These are phyloP conservation scores for Hypotaenidia okinawae DNA, from an alignment of 2,797 vertebrate species.

Conservation along the genomic window DNA sequence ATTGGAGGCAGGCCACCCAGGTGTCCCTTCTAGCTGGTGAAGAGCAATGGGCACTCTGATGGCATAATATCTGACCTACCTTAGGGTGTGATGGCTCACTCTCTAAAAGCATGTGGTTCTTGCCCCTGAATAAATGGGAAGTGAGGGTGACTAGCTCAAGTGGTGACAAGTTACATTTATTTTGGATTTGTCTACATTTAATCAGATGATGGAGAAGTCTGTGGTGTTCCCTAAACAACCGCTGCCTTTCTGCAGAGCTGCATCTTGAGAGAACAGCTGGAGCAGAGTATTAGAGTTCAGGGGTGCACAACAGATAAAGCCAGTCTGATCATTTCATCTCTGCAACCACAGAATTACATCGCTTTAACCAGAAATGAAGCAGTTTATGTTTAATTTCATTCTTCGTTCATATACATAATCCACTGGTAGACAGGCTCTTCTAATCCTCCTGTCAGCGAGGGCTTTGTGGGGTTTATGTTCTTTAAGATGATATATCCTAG, in stretches of 20 bases:
- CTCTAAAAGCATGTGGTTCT: neutral
- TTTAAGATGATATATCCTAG: constrained; percentile 57
- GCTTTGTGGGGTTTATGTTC: constrained; percentile 49
- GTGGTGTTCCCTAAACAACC: neutral
- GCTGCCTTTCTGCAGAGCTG: neutral
- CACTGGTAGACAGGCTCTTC: constrained; percentile 1
- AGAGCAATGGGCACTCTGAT: neutral
- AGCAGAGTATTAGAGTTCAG: neutral
- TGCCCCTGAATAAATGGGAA: neutral
- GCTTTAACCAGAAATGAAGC: constrained; percentile 3
- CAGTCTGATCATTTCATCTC: neutral
- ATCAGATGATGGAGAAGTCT: neutral
- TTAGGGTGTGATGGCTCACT: neutral
- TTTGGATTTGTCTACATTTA: neutral
- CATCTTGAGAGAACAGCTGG: neutral
- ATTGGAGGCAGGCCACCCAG: neutral
- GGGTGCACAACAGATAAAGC: neutral
- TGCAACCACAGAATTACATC: neutral
- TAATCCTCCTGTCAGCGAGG: constrained; percentile 39
- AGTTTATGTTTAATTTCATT: constrained; percentile 26
- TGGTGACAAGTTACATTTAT: neutral
- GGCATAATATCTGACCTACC: neutral
- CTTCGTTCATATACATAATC: constrained; percentile 22
- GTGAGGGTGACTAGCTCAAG: neutral
- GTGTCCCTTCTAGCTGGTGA: neutral